Conservation (phyloP, 2,797 vertebrate species). For the Falco naumanni region DNA sequence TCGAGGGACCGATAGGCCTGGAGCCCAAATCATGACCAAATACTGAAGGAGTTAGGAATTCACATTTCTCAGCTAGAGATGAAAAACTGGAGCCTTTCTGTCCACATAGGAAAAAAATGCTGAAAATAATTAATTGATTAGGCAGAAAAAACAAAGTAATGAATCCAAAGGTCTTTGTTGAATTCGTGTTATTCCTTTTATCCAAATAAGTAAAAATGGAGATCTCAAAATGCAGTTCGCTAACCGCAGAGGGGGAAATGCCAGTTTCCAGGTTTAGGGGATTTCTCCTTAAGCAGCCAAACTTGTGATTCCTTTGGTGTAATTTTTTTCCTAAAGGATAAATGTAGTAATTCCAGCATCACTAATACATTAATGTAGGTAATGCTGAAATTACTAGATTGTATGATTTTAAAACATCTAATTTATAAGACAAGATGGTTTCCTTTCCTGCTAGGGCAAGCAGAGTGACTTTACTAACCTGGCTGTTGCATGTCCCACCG, state of each 20-base stretch:
- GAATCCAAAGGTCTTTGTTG: background rate
- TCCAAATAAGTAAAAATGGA: background rate
- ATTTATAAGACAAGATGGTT: background rate
- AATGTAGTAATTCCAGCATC: background rate
- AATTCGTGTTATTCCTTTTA: background rate
- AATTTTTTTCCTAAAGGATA: background rate
- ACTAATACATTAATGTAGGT: background rate
- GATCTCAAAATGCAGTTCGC: background rate
- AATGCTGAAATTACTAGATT: background rate
- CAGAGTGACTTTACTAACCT: background rate
- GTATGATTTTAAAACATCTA: background rate
- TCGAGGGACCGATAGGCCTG: background rate
- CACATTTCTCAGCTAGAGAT: background rate
- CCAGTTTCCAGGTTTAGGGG: background rate
- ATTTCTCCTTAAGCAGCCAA: background rate
- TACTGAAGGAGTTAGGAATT: background rate
- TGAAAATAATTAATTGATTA: background rate
- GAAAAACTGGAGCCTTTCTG: background rate
- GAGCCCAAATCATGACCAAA: background rate
- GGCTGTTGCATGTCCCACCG: background rate
- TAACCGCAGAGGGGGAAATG: background rate
- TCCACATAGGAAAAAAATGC: accelerated
- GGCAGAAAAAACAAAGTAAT: background rate
- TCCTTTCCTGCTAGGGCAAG: background rate
- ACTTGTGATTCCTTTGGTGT: background rate